These are phyloP conservation scores for Drosophila eohydei DNA, from an alignment of 2,888 invertebrate genomes.

Conservation along the genomic window DNA sequence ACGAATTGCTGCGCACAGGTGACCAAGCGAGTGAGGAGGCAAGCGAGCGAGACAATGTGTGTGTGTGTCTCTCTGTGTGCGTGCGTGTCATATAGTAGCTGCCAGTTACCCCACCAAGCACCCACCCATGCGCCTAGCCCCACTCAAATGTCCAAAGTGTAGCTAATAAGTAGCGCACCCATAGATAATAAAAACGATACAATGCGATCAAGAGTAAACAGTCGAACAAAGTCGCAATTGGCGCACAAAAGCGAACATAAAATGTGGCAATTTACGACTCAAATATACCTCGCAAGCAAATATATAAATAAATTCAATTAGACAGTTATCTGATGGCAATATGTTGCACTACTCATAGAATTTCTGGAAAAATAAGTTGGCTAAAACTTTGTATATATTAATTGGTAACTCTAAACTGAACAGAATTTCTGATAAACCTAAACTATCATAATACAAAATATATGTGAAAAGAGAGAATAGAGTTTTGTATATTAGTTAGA, in stretches of 20 bases:
- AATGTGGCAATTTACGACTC: background rate
- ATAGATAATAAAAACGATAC: slow-evolving; percentile 46
- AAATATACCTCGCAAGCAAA: slow-evolving; percentile 18
- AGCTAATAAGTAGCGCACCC: slow-evolving; percentile 53
- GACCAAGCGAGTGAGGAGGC: slow-evolving; percentile 25
- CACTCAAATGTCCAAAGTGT: slow-evolving; percentile 25
- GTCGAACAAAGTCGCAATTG: slow-evolving; percentile 45
- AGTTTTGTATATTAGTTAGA: no score
- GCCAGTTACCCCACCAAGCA: slow-evolving; percentile 6
- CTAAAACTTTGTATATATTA: no score
- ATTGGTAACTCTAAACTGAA: no score
- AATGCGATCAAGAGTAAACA: slow-evolving; percentile 53
- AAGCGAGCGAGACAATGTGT: slow-evolving; percentile 22
- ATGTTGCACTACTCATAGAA: no score
- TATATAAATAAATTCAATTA: background rate
- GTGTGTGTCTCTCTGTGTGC: slow-evolving; percentile 6
- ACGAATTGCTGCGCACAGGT: slow-evolving; percentile 57
- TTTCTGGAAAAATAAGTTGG: no score
- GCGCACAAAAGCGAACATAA: slow-evolving; percentile 32
- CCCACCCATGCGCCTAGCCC: slow-evolving; percentile 3
- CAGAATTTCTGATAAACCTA: no score
- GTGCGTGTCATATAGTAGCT: slow-evolving; percentile 7
- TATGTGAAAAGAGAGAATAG: no score
- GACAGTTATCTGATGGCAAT: no score
- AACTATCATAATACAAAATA: no score